Conservation (phyloP, 2,888 invertebrate genomes). For the Hofmannophila pseudospretella region DNA sequence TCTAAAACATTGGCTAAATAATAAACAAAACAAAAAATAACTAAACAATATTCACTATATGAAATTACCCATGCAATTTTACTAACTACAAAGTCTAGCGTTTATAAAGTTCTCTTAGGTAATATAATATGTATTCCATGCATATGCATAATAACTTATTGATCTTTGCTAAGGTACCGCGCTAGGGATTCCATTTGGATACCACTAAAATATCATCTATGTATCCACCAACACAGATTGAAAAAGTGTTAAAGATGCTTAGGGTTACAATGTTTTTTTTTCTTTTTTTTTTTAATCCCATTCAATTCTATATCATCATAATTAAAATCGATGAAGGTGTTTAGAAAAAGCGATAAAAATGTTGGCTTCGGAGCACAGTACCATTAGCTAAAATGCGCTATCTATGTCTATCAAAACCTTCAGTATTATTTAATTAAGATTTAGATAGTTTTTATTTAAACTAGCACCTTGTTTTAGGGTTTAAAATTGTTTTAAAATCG, state of each 20-base stretch:
- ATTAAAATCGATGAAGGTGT: neutral
- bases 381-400: constrained; percentile 24
- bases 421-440: constrained; percentile 1
- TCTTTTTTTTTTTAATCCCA: neutral
- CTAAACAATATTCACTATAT: constrained; percentile 44
- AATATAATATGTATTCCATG: constrained; percentile 12
- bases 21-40: constrained; percentile 43
- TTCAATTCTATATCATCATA: neutral
- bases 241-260: neutral
- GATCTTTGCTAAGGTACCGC: constrained; percentile 5
- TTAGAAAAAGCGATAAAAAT: neutral
- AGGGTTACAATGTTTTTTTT: too few species aligned
- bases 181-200: neutral
- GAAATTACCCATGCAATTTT: constrained; percentile 50
- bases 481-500: constrained; percentile 13
- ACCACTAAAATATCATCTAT: neutral
- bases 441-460: constrained; percentile 16
- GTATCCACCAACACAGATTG: neutral
- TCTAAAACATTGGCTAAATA: constrained; percentile 44
- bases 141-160: constrained; percentile 4
- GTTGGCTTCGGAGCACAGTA: constrained; percentile 4
- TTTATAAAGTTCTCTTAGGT: constrained; percentile 46
- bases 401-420: constrained; percentile 19
- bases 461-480: constrained; percentile 35
- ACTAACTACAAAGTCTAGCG: constrained; percentile 63